Evolutionary conservation across 2,888 invertebrate species (phyloP).

Genomic region (Stenichneumon culpator): DNA sequence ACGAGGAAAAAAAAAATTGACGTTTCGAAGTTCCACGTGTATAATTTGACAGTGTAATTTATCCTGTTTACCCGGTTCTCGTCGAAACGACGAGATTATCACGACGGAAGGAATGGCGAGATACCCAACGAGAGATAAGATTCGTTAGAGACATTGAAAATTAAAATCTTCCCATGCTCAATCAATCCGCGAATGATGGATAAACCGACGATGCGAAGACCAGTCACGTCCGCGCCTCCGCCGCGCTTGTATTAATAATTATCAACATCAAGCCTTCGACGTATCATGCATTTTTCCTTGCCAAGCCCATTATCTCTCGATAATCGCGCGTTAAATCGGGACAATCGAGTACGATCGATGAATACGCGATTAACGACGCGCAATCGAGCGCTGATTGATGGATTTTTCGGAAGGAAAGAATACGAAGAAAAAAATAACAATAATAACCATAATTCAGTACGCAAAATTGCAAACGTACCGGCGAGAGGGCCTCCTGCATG

Average conservation of each 20-base stretch:
- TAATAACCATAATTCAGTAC: not conserved
- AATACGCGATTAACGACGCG: conserved; percentile 45
- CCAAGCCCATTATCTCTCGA: not conserved
- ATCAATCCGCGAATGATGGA: not conserved
- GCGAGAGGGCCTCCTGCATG: conserved; percentile 84
- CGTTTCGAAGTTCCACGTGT: not conserved
- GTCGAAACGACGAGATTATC: conserved; percentile 25
- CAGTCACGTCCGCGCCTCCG: not conserved
- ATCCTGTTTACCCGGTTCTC: conserved; percentile 32
- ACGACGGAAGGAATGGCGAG: not conserved
- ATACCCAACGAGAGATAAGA: not conserved
- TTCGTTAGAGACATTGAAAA: conserved; percentile 5
- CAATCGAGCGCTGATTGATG: conserved; percentile 27
- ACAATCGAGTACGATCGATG: conserved; percentile 40
- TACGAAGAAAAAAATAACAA: conserved; percentile 5
- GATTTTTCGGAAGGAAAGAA: conserved; percentile 19
- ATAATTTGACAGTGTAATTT: conserved; percentile 19
- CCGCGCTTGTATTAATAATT: not conserved
- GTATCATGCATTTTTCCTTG: not conserved
- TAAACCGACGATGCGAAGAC: not conserved
- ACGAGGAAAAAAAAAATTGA: conserved; percentile 3
- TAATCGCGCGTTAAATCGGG: conserved; percentile 26
- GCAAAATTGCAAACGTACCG: conserved; percentile 78
- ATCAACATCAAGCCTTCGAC: not conserved
- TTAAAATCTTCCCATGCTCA: not conserved